phyloP scores from a whole-genome alignment of 2,888 invertebrate species.

The Ochlodes sylvanus region DNA sequence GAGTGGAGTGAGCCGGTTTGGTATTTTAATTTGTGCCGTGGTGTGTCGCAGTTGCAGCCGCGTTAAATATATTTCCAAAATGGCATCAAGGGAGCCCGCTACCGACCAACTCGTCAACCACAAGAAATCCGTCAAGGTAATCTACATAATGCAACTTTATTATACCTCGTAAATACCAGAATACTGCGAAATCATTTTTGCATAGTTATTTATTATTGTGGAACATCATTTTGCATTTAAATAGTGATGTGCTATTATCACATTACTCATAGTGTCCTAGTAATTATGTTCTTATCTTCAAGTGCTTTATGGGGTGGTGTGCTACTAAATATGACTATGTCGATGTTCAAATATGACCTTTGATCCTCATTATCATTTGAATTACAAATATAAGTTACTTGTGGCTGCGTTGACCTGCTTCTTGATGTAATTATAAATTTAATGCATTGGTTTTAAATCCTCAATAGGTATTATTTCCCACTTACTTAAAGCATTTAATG shows the following conservation, averaged over 20 bases:
- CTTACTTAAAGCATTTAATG: neutral
- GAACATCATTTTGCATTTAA: neutral
- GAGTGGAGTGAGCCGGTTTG: conserved; percentile 47
- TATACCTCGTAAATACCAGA: neutral
- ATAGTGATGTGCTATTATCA: neutral
- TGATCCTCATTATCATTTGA: conserved; percentile 31
- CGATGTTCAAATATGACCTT: conserved; percentile 18
- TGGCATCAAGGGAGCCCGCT: conserved; percentile 85
- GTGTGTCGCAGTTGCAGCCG: conserved; percentile 59
- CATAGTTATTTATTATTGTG: too few species aligned
- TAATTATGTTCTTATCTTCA: conserved; percentile 8
- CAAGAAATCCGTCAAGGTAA: conserved; percentile 86
- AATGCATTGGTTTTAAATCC: too few species aligned
- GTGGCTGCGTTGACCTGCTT: conserved; percentile 13
- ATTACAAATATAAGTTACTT: conserved; percentile 11
- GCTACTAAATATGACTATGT: too few species aligned
- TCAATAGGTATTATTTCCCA: neutral
- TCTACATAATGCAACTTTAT: conserved; percentile 42
- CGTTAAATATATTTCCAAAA: conserved; percentile 46
- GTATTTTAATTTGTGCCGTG: conserved; percentile 66
- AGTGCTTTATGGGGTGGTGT: neutral
- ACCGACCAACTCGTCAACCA: conserved; percentile 87
- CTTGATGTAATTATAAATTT: too few species aligned
- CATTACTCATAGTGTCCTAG: neutral
- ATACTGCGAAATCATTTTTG: too few species aligned